Evolutionary conservation across 1,140 invertebrate genomes (phyloP).

Genomic region (Capitella teleta): DNA sequence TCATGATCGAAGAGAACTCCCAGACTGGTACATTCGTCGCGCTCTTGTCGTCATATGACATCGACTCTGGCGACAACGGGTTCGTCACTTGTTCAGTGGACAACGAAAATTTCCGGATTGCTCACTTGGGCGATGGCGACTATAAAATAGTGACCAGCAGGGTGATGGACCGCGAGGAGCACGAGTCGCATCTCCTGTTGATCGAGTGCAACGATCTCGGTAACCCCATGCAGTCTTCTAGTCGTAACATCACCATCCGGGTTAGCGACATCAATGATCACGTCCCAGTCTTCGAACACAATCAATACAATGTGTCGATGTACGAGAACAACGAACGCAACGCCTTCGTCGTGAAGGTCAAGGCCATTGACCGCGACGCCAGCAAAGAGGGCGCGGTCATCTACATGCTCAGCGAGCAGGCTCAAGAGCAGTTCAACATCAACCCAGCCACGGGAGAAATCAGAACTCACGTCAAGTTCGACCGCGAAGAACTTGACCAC

Average conservation of each 20-base stretch:
- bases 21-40: constrained; percentile 11
- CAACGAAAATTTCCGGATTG: constrained; percentile 7
- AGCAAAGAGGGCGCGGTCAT: constrained; percentile 91
- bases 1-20: constrained; percentile 8
- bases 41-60: constrained; percentile 7
- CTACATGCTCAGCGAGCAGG: constrained; percentile 51
- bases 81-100: constrained; percentile 6
- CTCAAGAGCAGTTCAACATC: constrained; percentile 2
- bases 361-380: constrained; percentile 74
- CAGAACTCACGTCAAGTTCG: constrained; percentile 5
- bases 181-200: neutral
- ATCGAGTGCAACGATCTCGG: constrained; percentile 10
- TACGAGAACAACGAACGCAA: constrained; percentile 75
- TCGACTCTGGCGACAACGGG: constrained; percentile 5
- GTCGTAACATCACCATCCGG: neutral
- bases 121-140: neutral
- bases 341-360: constrained; percentile 65
- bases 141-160: constrained; percentile 7
- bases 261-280: constrained; percentile 12
- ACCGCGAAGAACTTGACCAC: constrained; percentile 8
- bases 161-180: constrained; percentile 9
- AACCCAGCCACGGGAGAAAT: constrained; percentile 6
- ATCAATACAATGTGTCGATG: constrained; percentile 15
- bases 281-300: constrained; percentile 2
- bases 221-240: constrained; percentile 3